Conservation (phyloP, 2,888 invertebrate genomes). For the Nemotelus pantherinus region DNA sequence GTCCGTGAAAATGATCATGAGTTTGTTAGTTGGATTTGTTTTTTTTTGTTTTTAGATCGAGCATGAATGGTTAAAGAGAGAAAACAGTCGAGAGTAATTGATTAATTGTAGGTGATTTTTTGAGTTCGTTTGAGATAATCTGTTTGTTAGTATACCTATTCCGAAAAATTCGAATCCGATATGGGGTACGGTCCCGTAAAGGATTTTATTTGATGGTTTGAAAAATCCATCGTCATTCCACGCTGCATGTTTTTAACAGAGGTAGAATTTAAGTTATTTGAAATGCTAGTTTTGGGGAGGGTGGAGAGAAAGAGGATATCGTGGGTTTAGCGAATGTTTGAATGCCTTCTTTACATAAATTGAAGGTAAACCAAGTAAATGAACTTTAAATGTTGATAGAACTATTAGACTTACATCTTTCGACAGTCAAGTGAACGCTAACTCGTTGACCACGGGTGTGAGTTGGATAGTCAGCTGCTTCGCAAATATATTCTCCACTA, state of each 20-base stretch:
- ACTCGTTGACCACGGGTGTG: slow-evolving; percentile 73
- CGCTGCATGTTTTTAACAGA: slow-evolving; percentile 58
- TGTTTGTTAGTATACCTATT: slow-evolving; percentile 65
- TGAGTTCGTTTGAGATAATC: slow-evolving; percentile 1
- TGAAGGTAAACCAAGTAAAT: no score
- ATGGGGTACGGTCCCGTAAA: slow-evolving; percentile 69
- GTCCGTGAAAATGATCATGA: no score
- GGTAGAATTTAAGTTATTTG: no score
- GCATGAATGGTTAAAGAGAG: background rate
- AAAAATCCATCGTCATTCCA: slow-evolving; percentile 61
- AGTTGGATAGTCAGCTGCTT: slow-evolving; percentile 74
- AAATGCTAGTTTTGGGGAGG: no score
- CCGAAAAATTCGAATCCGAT: slow-evolving; percentile 70
- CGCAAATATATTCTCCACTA: slow-evolving; percentile 85
- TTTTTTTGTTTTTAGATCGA: no score
- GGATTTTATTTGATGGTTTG: slow-evolving; percentile 64
- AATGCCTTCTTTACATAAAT: no score
- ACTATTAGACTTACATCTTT: slow-evolving; percentile 73
- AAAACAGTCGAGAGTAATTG: background rate
- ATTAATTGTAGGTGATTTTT: slow-evolving; percentile 24
- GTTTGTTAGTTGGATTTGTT: no score
- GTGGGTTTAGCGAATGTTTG: no score
- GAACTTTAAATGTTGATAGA: no score
- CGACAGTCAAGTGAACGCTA: slow-evolving; percentile 77
- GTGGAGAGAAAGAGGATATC: no score